phyloP scores from a whole-genome alignment of 2,113 vertebrate species.

The Shinisaurus crocodilurus region DNA sequence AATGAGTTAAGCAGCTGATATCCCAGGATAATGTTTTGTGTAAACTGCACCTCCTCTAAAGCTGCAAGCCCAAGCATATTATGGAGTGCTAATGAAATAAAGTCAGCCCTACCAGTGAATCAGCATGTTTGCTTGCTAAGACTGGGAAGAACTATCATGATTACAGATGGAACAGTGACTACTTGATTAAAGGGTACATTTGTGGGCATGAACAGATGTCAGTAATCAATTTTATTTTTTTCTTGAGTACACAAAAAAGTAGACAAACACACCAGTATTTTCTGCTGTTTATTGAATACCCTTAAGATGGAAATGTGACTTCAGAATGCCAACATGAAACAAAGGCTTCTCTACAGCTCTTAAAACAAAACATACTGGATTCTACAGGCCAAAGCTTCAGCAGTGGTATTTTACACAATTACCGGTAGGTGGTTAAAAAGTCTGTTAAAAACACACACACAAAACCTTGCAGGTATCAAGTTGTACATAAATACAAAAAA shows the following conservation, averaged over 20 bases:
- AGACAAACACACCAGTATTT: neutral
- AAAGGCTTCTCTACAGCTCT: neutral
- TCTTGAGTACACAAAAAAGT: neutral
- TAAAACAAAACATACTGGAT: neutral
- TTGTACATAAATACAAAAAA: slow-evolving; percentile 51
- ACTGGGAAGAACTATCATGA: neutral
- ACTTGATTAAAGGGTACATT: neutral
- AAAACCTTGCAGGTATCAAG: slow-evolving; percentile 28
- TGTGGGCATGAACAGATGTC: neutral
- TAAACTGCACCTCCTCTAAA: neutral
- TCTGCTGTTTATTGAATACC: slow-evolving; percentile 36
- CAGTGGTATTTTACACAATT: neutral
- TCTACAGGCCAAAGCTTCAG: neutral
- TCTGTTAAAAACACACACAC: slow-evolving; percentile 3
- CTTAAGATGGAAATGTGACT: neutral
- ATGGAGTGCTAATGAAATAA: neutral
- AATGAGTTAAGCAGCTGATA: neutral
- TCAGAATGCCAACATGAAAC: neutral
- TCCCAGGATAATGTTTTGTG: neutral
- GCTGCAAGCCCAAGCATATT: neutral
- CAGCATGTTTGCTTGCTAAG: neutral
- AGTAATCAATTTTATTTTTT: neutral
- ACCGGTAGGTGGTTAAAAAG: neutral
- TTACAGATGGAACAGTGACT: neutral
- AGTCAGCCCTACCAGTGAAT: neutral